Evolutionary conservation across 2,113 vertebrate genomes (phyloP).

Genomic region (Lamprotornis superbus): DNA sequence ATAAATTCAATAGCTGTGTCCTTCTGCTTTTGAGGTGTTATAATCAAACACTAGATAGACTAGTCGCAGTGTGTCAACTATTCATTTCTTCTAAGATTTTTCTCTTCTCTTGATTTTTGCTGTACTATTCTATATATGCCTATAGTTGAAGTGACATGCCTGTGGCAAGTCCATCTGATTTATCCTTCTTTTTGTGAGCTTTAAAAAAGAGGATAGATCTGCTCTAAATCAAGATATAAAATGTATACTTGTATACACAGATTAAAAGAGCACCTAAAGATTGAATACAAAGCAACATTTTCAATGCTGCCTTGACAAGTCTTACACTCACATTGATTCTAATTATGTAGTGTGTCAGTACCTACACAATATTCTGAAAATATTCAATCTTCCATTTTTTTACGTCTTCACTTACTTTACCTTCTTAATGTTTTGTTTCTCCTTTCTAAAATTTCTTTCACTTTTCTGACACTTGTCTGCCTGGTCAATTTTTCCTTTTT

Average conservation of each 20-base stretch:
- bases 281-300: not conserved
- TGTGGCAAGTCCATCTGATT: not conserved
- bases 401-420: not conserved
- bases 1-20: not conserved
- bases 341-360: not conserved
- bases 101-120: not conserved
- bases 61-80: not conserved
- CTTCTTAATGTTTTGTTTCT: not conserved
- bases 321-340: not conserved
- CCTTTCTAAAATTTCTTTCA: not conserved
- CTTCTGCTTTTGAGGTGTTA: not conserved
- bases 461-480: not conserved
- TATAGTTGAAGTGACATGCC: not conserved
- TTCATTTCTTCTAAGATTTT: not conserved
- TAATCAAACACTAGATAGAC: not conserved
- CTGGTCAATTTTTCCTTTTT: not conserved
- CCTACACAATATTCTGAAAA: not conserved
- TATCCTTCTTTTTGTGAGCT: not conserved
- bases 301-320: not conserved
- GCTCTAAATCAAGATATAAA: not conserved
- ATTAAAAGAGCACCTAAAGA: not conserved
- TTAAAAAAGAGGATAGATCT: not conserved
- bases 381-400: not conserved
- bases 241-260: not conserved
- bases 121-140: not conserved